Evolutionary conservation across 2,113 vertebrate genomes (phyloP), one percentile per base, ranked within the genome.

Genomic region (Acrocephalus arundinaceus): DNA sequence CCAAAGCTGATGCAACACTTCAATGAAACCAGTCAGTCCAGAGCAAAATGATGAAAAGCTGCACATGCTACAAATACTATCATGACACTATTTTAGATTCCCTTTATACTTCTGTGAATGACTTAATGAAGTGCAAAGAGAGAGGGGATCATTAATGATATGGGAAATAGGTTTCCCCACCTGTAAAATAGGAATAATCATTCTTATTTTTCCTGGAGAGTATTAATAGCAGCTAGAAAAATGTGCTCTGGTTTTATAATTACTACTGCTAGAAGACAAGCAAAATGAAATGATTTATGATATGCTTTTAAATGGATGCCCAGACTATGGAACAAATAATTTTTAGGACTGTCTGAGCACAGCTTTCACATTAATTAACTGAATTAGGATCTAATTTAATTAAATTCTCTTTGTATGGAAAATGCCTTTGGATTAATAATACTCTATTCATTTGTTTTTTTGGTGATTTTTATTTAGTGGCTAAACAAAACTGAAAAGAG

Each of bases 161-260:
- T 84, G 85, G 63, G 92, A 96, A 96, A 95, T 94, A 85, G 67
- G 51, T 48, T 94, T 91, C 48, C 35, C 71, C 86, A 95, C 94
- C 88, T 96, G 79, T 93, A 93, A 96, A 94, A 93, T 84, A 30
- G 65, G 90, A 43, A 90, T 93, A 95, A 96, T 96, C 7, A 94
- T 83, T 96, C 92, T 94, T 92, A 90, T 76, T 94, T 93, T 92
- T 96, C 55, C 59, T 81, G 76, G 73, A 88, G 61, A 92, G 19
- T 93, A 93, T 92, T 92, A 96, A 92, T 90, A 95, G 63, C 72
- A 31, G 61, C 72, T 88, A 74, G 88, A 93, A 93, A 86, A 90
- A 84, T 63, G 65, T 93, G 39, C 55, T 77, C 83, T 95, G 75
- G 37, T 94, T 93, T 96, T 80, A 41, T 89, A 84, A 93, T 96